A percentile compares a stretch with the other conserved stretches of the same genome.
Conservation (phyloP, 2,888 invertebrate species). For the Mythimna loreyi region DNA sequence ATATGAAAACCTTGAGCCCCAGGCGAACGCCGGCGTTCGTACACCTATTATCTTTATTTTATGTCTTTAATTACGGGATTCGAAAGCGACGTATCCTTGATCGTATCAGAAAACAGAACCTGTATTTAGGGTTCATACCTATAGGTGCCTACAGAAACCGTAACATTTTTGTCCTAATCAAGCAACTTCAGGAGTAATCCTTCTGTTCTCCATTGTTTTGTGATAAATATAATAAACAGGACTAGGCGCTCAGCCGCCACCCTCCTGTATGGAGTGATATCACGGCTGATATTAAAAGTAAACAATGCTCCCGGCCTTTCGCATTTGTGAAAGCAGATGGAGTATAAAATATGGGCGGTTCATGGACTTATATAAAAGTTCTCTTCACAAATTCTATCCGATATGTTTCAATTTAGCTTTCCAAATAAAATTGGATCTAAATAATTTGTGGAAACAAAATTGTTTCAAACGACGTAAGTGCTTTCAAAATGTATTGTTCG, state of each 20-base stretch:
- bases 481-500: neutral
- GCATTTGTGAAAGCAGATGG: slow-evolving; percentile 63
- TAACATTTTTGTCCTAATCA: neutral
- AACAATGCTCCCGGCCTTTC: slow-evolving; percentile 71
- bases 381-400: slow-evolving; percentile 45
- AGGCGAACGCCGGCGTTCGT: too few species aligned
- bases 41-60: too few species aligned
- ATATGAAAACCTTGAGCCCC: too few species aligned
- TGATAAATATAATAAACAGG: slow-evolving; percentile 67
- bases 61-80: too few species aligned
- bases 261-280: slow-evolving; percentile 55
- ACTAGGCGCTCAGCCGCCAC: slow-evolving; percentile 62
- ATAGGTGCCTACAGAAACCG: neutral
- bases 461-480: neutral
- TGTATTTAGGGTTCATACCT: too few species aligned
- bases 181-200: neutral
- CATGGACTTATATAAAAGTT: slow-evolving; percentile 60
- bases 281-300: slow-evolving; percentile 73
- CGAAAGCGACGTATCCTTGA: too few species aligned
- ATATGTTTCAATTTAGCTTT: slow-evolving; percentile 60
- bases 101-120: too few species aligned
- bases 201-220: slow-evolving; percentile 44
- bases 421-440: slow-evolving; percentile 41
- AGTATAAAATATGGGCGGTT: slow-evolving; percentile 56
- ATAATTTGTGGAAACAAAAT: slow-evolving; percentile 28